A percentile compares a stretch with the other conserved stretches of the same genome.
Conservation (phyloP, 2,797 vertebrate genomes). For the Gallirallus australis region DNA sequence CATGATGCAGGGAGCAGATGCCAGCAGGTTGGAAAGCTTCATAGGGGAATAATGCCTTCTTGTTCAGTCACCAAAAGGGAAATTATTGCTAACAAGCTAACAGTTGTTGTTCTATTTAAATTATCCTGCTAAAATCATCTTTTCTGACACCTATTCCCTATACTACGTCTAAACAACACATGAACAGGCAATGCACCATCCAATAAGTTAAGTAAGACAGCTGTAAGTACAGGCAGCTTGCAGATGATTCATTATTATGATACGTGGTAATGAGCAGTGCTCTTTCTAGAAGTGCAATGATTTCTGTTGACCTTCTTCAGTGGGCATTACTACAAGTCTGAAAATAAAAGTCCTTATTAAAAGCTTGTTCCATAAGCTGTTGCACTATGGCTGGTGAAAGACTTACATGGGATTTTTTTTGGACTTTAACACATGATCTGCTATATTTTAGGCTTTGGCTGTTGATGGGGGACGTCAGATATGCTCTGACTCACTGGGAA, state of each 20-base stretch:
- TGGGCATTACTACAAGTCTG: neutral
- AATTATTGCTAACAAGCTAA: constrained; percentile 53
- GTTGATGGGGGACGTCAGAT: neutral
- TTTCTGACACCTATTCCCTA: constrained; percentile 46
- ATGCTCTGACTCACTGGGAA: neutral
- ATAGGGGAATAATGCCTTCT: constrained; percentile 18
- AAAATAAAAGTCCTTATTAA: constrained; percentile 28
- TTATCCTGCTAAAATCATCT: constrained; percentile 34
- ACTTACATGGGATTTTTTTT: neutral
- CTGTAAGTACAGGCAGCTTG: constrained; percentile 25
- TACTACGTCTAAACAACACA: constrained; percentile 8
- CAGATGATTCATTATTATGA: constrained; percentile 38
- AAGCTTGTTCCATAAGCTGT: neutral
- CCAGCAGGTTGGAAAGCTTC: constrained; percentile 4
- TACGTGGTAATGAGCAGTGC: neutral
- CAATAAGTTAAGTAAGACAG: constrained; percentile 37
- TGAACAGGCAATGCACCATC: neutral
- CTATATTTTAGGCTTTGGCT: neutral
- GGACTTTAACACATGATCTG: neutral
- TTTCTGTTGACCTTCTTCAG: constrained; percentile 13
- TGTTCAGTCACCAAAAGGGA: constrained; percentile 35
- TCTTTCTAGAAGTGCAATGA: neutral
- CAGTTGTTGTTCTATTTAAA: constrained; percentile 66
- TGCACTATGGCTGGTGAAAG: neutral
- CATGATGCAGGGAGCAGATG: neutral